These are phyloP conservation scores for Pantherophis guttatus DNA, from an alignment of 2,113 vertebrate genomes.

Conservation along the genomic window DNA sequence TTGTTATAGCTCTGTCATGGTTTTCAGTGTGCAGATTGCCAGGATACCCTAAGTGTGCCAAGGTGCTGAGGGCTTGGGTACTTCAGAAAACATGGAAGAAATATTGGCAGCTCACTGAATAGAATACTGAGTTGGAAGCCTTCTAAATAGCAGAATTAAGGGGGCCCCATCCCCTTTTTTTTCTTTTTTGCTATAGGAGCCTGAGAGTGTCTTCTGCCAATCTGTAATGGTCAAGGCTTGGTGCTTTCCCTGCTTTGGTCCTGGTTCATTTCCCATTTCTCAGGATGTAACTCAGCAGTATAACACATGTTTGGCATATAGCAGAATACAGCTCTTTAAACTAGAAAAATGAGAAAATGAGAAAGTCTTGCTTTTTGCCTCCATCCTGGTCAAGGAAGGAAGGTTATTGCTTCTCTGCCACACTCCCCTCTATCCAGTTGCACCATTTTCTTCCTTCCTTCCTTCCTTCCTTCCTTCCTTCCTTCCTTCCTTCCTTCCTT, in stretches of 20 bases:
- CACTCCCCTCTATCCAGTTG: neutral
- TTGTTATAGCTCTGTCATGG: neutral
- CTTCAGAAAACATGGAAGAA: neutral
- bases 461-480: neutral
- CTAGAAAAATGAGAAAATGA: neutral
- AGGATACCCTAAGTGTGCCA: neutral
- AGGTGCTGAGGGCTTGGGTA: neutral
- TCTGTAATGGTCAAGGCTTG: neutral
- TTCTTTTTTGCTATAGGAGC: neutral
- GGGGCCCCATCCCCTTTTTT: fast-evolving
- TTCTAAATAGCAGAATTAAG: neutral
- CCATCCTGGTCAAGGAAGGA: neutral
- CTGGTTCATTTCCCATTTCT: neutral
- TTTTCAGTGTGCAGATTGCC: neutral
- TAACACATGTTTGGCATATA: neutral
- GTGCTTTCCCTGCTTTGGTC: neutral
- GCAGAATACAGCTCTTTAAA: neutral
- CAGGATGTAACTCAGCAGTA: neutral
- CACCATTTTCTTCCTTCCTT: neutral
- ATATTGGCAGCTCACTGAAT: neutral
- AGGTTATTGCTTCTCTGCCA: neutral
- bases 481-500: neutral
- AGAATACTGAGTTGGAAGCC: neutral
- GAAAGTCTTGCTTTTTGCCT: neutral
- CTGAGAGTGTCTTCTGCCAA: neutral